phyloP scores from a whole-genome alignment of 2,797 vertebrate genomes.

The Meriones psammophilus region DNA sequence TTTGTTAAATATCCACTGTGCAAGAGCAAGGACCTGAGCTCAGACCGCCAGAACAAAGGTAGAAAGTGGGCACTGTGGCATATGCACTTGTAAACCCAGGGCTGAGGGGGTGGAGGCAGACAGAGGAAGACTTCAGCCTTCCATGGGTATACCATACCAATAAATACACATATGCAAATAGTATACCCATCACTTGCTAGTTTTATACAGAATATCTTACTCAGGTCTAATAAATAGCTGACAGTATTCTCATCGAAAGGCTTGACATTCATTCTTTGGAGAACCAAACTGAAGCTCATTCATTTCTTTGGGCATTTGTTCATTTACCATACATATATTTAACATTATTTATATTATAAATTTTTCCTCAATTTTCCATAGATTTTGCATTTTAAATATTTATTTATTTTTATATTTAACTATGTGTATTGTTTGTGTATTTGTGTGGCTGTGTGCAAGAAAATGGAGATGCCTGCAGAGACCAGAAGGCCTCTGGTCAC shows the following conservation, averaged over 20 bases:
- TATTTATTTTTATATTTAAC: not conserved
- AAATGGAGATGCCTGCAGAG: not conserved
- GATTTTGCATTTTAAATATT: not conserved
- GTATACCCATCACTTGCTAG: not conserved
- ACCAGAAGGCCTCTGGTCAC: not conserved
- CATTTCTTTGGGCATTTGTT: not conserved
- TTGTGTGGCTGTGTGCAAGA: not conserved
- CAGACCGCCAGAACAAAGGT: not conserved
- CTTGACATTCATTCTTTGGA: not conserved
- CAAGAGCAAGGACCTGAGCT: not conserved
- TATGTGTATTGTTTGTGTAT: not conserved
- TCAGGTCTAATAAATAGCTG: not conserved
- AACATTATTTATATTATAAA: too few species aligned
- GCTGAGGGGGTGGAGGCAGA: fast-evolving
- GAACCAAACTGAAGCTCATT: not conserved
- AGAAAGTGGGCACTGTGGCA: not conserved
- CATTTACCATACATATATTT: not conserved
- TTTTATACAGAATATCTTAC: conserved; percentile 18
- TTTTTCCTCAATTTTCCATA: not conserved
- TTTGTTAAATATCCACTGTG: not conserved
- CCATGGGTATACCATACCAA: not conserved
- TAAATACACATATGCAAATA: not conserved
- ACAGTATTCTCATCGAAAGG: not conserved
- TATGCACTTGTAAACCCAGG: too few species aligned
- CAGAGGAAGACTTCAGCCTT: not conserved